A percentile compares a stretch with the other conserved stretches of the same genome.
Conservation (phyloP, 1,140 invertebrate genomes). For the Papilio dardanus region DNA sequence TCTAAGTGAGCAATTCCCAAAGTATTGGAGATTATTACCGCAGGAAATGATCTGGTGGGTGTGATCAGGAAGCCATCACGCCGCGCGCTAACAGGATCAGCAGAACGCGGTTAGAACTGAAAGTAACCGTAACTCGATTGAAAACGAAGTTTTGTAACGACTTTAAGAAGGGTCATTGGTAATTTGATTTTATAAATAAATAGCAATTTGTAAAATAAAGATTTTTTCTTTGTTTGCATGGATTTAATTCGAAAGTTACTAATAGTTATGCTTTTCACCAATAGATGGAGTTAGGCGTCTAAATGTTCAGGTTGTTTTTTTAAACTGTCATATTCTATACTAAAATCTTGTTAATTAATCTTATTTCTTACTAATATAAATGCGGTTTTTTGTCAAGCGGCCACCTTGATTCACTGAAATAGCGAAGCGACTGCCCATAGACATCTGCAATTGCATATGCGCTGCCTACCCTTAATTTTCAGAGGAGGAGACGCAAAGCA, state of each 20-base stretch:
- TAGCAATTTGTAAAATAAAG: neutral
- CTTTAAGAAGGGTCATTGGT: neutral
- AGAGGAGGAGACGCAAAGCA: no score
- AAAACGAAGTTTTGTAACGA: neutral
- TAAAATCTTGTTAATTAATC: no score
- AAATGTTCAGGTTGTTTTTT: no score
- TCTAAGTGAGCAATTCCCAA: neutral
- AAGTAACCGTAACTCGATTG: constrained; percentile 18
- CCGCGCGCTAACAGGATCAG: constrained; percentile 13
- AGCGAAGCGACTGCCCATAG: no score
- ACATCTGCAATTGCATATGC: no score
- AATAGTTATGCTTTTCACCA: neutral
- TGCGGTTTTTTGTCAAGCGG: no score
- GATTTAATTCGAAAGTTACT: neutral
- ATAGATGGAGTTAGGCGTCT: no score
- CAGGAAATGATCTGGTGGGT: neutral
- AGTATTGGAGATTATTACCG: neutral
- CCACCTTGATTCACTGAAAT: no score
- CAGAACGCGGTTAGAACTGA: constrained; percentile 16
- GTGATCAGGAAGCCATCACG: constrained; percentile 3
- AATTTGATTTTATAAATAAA: neutral
- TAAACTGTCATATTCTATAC: no score
- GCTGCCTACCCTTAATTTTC: no score
- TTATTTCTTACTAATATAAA: no score
- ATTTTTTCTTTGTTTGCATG: neutral